phyloP scores from a whole-genome alignment of 1,140 invertebrate species.

The Chlorops oryzae region DNA sequence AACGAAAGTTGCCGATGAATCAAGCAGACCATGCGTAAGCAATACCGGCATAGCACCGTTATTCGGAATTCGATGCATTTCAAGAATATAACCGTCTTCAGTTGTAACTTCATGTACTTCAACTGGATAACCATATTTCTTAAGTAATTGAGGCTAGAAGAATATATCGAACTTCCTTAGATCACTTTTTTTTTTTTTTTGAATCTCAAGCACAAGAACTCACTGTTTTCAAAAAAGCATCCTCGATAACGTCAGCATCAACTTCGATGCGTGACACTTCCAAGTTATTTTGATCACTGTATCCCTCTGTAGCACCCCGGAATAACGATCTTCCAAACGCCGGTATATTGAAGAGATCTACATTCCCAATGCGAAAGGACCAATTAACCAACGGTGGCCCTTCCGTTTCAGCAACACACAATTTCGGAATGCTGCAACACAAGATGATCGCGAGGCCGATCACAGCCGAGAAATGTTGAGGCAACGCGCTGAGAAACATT shows the following conservation, averaged over 20 bases:
- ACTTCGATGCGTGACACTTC: constrained; percentile 16
- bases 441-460: too few relatives aligned
- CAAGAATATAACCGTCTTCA: constrained; percentile 63
- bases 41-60: constrained; percentile 50
- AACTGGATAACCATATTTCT: constrained; percentile 58
- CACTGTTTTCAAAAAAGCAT: constrained; percentile 35
- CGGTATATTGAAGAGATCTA: constrained; percentile 32
- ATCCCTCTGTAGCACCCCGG: neutral
- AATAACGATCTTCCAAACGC: constrained; percentile 4
- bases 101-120: constrained; percentile 61
- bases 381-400: too few relatives aligned
- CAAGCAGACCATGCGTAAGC: constrained; percentile 60
- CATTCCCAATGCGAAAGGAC: constrained; percentile 23
- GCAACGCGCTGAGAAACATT: too few relatives aligned
- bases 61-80: constrained; percentile 58
- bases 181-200: neutral
- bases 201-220: constrained; percentile 1
- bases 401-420: too few relatives aligned
- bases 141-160: constrained; percentile 51
- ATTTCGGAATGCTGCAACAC: too few relatives aligned
- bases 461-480: too few relatives aligned
- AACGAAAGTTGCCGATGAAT: constrained; percentile 50
- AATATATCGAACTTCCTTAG: neutral
- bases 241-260: constrained; percentile 35
- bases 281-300: too few relatives aligned